These are phyloP conservation scores for Drosophila hamatofila DNA, from an alignment of 2,888 invertebrate genomes.

Conservation along the genomic window DNA sequence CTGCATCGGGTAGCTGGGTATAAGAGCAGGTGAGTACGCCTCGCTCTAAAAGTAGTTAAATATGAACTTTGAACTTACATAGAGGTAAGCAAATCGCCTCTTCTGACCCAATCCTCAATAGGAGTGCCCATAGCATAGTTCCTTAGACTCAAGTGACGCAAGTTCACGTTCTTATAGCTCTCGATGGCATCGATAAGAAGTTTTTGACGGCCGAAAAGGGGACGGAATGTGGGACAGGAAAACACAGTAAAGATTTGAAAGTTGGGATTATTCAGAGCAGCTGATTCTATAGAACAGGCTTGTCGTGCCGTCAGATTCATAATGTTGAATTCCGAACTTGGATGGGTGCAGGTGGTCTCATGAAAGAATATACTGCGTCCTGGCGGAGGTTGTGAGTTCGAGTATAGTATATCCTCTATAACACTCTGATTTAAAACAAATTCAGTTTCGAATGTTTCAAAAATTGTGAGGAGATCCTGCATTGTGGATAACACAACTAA, in stretches of 20 bases:
- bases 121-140: constrained; percentile 82
- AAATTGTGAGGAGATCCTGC: background rate
- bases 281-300: constrained; percentile 85
- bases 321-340: constrained; percentile 28
- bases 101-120: constrained; percentile 80
- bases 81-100: constrained; percentile 77
- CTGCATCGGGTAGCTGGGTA: constrained; percentile 52
- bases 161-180: constrained; percentile 79
- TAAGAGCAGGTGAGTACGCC: no score
- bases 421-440: background rate
- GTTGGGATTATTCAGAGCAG: constrained; percentile 83
- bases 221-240: constrained; percentile 75
- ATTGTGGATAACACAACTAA: background rate
- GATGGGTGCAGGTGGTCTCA: constrained; percentile 80
- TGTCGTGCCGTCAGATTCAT: constrained; percentile 80
- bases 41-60: background rate
- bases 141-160: constrained; percentile 81
- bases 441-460: background rate
- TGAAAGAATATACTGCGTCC: constrained; percentile 84
- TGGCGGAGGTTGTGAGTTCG: constrained; percentile 67
- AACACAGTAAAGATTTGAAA: constrained; percentile 82
- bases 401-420: background rate
- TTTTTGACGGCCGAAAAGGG: background rate
- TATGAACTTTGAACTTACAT: background rate
- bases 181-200: constrained; percentile 74